These are phyloP conservation scores for Linurgus olivaceus DNA, from an alignment of 2,797 vertebrate genomes.

Conservation along the genomic window DNA sequence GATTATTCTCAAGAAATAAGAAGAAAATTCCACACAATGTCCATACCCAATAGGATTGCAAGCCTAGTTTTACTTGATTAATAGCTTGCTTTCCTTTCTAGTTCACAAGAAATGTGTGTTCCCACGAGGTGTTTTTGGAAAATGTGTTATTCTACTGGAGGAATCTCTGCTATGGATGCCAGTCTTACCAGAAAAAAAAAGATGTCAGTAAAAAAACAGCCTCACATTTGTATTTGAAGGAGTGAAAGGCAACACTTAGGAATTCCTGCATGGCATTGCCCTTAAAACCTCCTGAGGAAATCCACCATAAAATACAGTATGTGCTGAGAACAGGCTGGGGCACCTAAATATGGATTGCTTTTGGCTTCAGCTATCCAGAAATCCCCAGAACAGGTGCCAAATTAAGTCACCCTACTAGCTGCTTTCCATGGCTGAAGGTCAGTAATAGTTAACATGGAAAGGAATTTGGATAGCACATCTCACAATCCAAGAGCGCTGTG, in stretches of 20 bases:
- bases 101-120: not conserved
- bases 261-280: not conserved
- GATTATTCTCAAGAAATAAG: slow-evolving; percentile 33
- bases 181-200: not conserved
- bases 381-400: slow-evolving; percentile 68
- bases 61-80: not conserved
- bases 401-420: slow-evolving; percentile 61
- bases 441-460: slow-evolving; percentile 41
- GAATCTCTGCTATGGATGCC: not conserved
- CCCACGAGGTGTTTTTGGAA: not conserved
- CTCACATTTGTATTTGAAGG: slow-evolving; percentile 31
- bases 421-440: slow-evolving; percentile 64
- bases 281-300: slow-evolving; percentile 58
- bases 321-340: slow-evolving; percentile 40
- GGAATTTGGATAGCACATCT: slow-evolving; percentile 19
- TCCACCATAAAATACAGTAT: slow-evolving; percentile 61
- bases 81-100: not conserved
- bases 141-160: not conserved
- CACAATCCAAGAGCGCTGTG: not conserved
- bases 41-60: not conserved
- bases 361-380: slow-evolving; percentile 66
- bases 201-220: not conserved
- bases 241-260: slow-evolving; percentile 33
- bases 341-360: slow-evolving; percentile 59
- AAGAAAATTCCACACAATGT: slow-evolving; percentile 7